These are phyloP conservation scores for Balaeniceps rex DNA, from an alignment of 2,113 vertebrate species.

Conservation along the genomic window DNA sequence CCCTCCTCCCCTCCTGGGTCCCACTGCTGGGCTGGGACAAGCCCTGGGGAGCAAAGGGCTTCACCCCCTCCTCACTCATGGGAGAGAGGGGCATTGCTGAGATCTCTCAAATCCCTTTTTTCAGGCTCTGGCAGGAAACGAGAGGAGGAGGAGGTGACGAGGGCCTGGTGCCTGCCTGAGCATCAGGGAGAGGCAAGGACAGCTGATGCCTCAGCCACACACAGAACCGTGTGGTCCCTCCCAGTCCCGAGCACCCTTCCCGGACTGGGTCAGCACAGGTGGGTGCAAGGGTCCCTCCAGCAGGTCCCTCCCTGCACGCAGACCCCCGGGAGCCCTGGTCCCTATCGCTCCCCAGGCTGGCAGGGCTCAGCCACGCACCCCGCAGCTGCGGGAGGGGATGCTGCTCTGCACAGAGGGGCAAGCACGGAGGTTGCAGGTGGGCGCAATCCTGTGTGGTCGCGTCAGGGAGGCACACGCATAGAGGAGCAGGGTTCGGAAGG, in stretches of 20 bases:
- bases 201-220: not conserved
- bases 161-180: not conserved
- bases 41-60: not conserved
- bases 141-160: not conserved
- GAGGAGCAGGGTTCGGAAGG: not conserved
- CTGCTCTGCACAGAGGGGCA: not conserved
- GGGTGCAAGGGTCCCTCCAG: not conserved
- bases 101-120: not conserved
- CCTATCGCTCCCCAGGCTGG: not conserved
- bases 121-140: not conserved
- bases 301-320: not conserved
- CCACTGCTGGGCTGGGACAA: not conserved
- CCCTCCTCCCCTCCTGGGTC: fast-evolving
- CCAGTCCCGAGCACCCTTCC: not conserved
- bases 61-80: not conserved
- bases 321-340: fast-evolving
- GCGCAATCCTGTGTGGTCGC: not conserved
- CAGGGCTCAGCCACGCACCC: not conserved
- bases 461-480: fast-evolving
- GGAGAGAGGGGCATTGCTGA: not conserved
- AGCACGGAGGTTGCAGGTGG: not conserved
- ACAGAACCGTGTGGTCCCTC: not conserved
- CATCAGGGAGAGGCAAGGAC: fast-evolving
- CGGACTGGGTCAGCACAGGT: not conserved
- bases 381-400: not conserved